Evolutionary conservation across 2,797 vertebrate genomes (phyloP).

Genomic region (Lerista edwardsae): DNA sequence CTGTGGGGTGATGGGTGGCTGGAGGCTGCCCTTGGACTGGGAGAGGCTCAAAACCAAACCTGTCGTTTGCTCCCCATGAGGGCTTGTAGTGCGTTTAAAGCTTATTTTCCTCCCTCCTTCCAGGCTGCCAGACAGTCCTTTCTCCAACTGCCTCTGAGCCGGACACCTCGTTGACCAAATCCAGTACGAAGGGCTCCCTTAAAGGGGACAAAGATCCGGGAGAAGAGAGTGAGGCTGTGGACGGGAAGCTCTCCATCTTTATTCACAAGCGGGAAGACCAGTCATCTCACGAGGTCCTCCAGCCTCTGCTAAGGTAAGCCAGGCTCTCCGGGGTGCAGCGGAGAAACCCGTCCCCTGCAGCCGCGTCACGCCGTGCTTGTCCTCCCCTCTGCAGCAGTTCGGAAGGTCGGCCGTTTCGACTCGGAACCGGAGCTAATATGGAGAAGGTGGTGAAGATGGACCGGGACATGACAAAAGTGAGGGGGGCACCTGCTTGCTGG

Average conservation of each 20-base stretch:
- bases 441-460: constrained; percentile 99
- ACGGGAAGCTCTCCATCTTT: constrained; percentile 97
- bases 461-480: constrained; percentile 98
- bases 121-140: constrained; percentile 97
- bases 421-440: constrained; percentile 98
- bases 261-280: constrained; percentile 98
- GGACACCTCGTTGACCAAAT: constrained; percentile 87
- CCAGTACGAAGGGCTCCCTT: constrained; percentile 90
- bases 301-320: constrained; percentile 92
- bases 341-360: rapidly evolving
- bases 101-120: constrained; percentile 42
- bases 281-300: constrained; percentile 97
- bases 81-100: neutral
- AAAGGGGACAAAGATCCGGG: constrained; percentile 92
- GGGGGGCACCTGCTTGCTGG: constrained; percentile 2
- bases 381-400: constrained; percentile 86
- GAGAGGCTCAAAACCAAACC: too few species aligned
- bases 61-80: neutral
- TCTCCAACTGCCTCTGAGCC: constrained; percentile 97
- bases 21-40: neutral
- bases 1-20: too few species aligned
- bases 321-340: neutral
- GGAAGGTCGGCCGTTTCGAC: constrained; percentile 95
- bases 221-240: constrained; percentile 96
- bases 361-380: neutral